Evolutionary conservation across 2,888 invertebrate genomes (phyloP), one percentile per base, ranked within the genome.

Genomic region (Chrysodeixis includens): DNA sequence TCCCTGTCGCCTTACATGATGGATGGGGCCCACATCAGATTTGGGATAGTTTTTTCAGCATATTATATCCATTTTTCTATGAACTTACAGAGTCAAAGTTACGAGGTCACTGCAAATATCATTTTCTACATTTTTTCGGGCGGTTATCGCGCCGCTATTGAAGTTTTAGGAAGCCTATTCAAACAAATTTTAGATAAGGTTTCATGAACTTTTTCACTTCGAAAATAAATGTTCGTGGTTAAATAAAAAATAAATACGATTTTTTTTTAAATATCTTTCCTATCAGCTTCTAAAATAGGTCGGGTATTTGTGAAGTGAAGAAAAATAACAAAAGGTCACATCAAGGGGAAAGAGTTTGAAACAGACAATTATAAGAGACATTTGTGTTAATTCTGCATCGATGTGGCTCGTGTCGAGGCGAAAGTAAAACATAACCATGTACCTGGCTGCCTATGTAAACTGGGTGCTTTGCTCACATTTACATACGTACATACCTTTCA

Each of bases 1-100:
- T 86, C 90, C 90, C 89, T 92, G 93, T 93, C 93, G 87, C 85
- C 83, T 88, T 77, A 74, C 70, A 92, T 93, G 93, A 94, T 94
- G 90, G 93, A 94, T 94, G 90, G 83, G 82, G 84, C 88, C 83
- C 86, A 90, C 90, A 90, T 90, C 90, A 90, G 91, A 92, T 93
- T 93, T 91, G 83, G 89, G 89, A 89, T 91, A 91, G 90, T 92
- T 92, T 90, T 90, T 84, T 88, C 88, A 88, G 86, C 86, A 88
- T 89, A 86, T 86, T 83, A 86, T 86, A 81, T 20, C 18, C 46
- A 20, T 85, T 89, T 87, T 85, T 84, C 74, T 84, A 80, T 78
- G 70, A 82, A 79, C 77, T 73, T 74, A 76, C 67, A 70, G 71
- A 81, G 72, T 66, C 69, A 76, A 80, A 79, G 82, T 78, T 80